phyloP scores from a whole-genome alignment of 2,888 invertebrate genomes.

The Agriopis aurantiaria region DNA sequence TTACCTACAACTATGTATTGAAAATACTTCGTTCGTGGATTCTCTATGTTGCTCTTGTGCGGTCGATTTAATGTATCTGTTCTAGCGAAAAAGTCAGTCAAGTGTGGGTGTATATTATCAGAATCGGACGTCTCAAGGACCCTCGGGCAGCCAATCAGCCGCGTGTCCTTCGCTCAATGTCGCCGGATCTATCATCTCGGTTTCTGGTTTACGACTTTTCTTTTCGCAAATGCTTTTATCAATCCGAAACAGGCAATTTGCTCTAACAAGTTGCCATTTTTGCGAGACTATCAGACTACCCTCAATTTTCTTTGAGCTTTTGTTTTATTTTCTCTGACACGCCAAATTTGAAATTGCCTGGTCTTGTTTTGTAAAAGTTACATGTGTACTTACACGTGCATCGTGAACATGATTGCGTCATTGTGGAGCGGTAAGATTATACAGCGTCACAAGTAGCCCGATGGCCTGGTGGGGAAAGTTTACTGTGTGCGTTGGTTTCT shows the following conservation, averaged over 20 bases:
- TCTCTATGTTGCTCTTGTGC: slow-evolving; percentile 33
- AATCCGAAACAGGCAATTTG: slow-evolving; percentile 32
- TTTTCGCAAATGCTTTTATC: slow-evolving; percentile 28
- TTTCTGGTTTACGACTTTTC: slow-evolving; percentile 33
- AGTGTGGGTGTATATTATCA: slow-evolving; percentile 47
- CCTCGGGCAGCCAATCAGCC: slow-evolving; percentile 48
- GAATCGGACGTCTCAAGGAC: slow-evolving; percentile 47
- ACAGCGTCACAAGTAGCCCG: slow-evolving; percentile 70
- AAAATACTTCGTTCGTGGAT: slow-evolving; percentile 41
- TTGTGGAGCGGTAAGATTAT: slow-evolving; percentile 57
- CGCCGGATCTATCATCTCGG: slow-evolving; percentile 39
- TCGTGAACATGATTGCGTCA: too few species aligned
- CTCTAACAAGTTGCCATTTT: slow-evolving; percentile 35
- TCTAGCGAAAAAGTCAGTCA: slow-evolving; percentile 48
- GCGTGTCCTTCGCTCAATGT: slow-evolving; percentile 43
- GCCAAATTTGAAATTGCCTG: neutral
- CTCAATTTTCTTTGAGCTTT: slow-evolving; percentile 5
- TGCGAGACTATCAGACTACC: neutral
- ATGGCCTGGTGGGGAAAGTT: slow-evolving; percentile 72
- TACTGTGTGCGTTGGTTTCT: slow-evolving; percentile 50
- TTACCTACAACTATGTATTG: slow-evolving; percentile 33
- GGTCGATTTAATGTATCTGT: slow-evolving; percentile 37
- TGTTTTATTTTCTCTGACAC: slow-evolving; percentile 33
- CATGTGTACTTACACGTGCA: too few species aligned
- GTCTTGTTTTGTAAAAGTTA: neutral